These are phyloP conservation scores for Phataginus tetradactyla DNA, from an alignment of 2,797 vertebrate species.

Conservation along the genomic window DNA sequence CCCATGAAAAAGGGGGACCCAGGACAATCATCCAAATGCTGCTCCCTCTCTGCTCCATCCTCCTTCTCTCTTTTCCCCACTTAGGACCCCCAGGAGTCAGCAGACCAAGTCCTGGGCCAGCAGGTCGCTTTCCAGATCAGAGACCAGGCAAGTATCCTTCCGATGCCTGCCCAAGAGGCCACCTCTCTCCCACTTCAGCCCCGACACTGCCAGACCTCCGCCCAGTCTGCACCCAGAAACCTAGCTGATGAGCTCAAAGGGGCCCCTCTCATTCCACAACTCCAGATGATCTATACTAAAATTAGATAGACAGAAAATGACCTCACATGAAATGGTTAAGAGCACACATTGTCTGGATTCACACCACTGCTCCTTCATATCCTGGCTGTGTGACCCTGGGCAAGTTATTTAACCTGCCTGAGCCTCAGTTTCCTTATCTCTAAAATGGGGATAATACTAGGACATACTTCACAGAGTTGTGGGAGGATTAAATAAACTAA, in stretches of 20 bases:
- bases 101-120: neutral
- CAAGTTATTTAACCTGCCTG: neutral
- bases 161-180: accelerated
- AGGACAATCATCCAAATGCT: neutral
- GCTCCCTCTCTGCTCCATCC: neutral
- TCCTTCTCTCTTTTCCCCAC: neutral
- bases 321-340: accelerated
- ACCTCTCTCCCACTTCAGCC: neutral
- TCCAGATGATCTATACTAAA: neutral
- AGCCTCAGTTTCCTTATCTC: neutral
- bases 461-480: neutral
- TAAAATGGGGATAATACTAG: neutral
- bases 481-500: neutral
- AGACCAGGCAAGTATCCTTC: conserved; percentile 81
- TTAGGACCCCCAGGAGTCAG: conserved; percentile 67
- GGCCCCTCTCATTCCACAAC: neutral
- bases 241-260: neutral
- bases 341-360: neutral
- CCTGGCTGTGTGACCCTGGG: neutral
- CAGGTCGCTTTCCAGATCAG: conserved; percentile 77
- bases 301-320: neutral
- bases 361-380: neutral
- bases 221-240: neutral
- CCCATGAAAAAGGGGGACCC: neutral
- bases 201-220: neutral